Evolutionary conservation across 2,888 invertebrate genomes (phyloP).

Genomic region (Sphaerophoria taeniata): DNA sequence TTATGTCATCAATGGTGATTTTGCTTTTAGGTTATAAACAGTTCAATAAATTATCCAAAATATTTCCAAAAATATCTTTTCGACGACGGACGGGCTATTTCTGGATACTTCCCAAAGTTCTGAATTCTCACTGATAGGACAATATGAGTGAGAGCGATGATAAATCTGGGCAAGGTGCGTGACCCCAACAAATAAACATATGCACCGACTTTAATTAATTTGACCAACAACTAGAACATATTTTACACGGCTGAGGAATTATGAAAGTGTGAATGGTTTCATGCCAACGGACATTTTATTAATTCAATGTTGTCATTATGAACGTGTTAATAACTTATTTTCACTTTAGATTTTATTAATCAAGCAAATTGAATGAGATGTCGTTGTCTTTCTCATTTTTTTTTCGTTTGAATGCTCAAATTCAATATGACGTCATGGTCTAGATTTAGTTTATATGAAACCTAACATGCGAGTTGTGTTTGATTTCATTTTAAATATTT

Average conservation of each 20-base stretch:
- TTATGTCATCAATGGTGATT: background rate
- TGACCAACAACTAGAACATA: conserved; percentile 17
- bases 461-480: background rate
- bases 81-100: background rate
- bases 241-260: background rate
- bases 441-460: conserved; percentile 6
- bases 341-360: conserved; percentile 47
- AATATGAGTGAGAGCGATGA: background rate
- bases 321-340: conserved; percentile 43
- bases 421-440: conserved; percentile 16
- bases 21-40: background rate
- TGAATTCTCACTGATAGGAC: conserved; percentile 17
- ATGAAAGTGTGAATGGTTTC: conserved; percentile 7
- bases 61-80: conserved; percentile 19
- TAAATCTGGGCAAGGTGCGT: conserved; percentile 52
- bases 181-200: conserved; percentile 24
- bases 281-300: conserved; percentile 36
- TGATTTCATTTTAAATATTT: background rate
- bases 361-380: conserved; percentile 45
- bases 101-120: conserved; percentile 14
- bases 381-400: conserved; percentile 36
- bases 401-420: background rate
- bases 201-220: conserved; percentile 43
- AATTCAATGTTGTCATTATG: conserved; percentile 35
- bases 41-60: background rate